A percentile compares a stretch with the other conserved stretches of the same genome.
Conservation (phyloP, 2,113 vertebrate species). For the Tetrao urogallus region DNA sequence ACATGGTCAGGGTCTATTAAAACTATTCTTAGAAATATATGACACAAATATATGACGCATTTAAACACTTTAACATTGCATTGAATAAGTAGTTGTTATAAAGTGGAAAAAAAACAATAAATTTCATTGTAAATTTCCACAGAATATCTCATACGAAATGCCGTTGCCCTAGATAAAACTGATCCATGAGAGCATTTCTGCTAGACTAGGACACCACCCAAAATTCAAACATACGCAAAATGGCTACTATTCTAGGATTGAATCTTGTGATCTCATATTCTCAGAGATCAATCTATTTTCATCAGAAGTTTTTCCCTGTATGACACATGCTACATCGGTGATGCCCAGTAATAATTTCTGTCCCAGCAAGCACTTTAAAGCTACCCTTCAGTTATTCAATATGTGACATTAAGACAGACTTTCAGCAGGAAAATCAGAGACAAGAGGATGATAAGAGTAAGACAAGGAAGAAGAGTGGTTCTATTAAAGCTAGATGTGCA, state of each 20-base stretch:
- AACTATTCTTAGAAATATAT: background rate
- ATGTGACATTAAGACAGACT: background rate
- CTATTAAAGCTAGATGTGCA: background rate
- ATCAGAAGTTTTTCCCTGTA: background rate
- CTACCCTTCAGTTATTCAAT: background rate
- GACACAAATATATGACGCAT: background rate
- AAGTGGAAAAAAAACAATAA: background rate
- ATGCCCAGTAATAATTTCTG: background rate
- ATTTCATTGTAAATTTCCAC: background rate
- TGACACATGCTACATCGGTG: background rate
- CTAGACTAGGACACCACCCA: background rate
- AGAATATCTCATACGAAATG: background rate
- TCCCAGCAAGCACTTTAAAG: background rate
- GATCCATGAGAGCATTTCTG: conserved; percentile 4
- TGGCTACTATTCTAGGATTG: background rate
- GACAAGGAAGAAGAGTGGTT: background rate
- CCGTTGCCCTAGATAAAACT: background rate
- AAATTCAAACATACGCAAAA: background rate
- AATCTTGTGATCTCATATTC: background rate
- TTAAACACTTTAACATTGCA: background rate
- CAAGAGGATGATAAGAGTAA: background rate
- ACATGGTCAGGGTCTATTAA: background rate
- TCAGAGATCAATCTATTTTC: background rate
- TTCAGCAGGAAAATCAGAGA: background rate
- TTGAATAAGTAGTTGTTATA: background rate